Base-by-base conservation (phyloP, 2,113 vertebrate species). In the Syrrhaptes paradoxus region DNA sequence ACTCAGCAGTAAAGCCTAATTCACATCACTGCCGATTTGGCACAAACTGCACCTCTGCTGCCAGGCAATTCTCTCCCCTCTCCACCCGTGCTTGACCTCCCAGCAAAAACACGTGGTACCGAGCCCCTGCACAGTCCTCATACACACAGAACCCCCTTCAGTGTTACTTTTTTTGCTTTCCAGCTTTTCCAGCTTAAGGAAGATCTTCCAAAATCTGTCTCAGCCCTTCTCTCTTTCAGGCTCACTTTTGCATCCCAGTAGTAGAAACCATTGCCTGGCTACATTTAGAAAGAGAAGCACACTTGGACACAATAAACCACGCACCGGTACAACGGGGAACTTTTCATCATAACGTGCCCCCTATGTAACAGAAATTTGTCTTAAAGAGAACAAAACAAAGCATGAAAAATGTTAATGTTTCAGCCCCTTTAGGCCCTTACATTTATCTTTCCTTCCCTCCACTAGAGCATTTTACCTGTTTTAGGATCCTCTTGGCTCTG, bases 131-230 rank as follows among this genome's bases (percentile, higher is more conserved):
- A 21, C 46, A 20, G 67, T 25, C 41, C 21, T 79, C 1, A 0
- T 24, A 32, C 46, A 83, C 45, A 32, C 16, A 77, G 48, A 70
- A 18, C 9, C 5, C 21, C 9, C 20, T 59, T 41, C 80, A n/a
- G 36, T 13, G 28, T 6, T 3, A 48, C 41, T 41, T 5, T 2
- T 38, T 75, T 49, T 29, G n/a, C 59, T 85, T 87, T 75, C 48
- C 73, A 87, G 29, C 16, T 84, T 85, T 87, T 75, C 52, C 73
- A 87, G 29, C 16, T 84, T 52, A 59, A 85, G 46, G 45, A 88
- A 85, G 31, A 9, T 75, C 51, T 45, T 78, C 70, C 34, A 85
- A 59, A 77, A 66, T 26, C 25, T 4, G 3, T 13, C 61, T 77
- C 48, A 62, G 58, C 28, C 55, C 10, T 65, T 57, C 54, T 59